Conservation (phyloP, 1,140 invertebrate species). For the Ceratina calcarata region DNA sequence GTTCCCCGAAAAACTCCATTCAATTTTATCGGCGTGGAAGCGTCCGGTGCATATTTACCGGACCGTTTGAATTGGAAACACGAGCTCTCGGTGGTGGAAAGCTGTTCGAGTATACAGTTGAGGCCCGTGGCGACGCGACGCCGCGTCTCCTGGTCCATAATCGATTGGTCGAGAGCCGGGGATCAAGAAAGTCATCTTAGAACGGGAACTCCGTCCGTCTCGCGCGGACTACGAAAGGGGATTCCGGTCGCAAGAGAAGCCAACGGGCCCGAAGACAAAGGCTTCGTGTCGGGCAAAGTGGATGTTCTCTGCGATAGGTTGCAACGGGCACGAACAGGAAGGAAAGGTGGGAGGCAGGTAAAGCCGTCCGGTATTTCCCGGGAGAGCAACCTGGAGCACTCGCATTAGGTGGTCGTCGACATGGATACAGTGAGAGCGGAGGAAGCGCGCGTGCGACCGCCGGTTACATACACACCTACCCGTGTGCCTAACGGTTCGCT, state of each 20-base stretch:
- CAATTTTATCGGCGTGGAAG: no score
- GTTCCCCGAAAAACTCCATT: no score
- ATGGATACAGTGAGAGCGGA: constrained; percentile 34
- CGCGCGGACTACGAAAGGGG: constrained; percentile 27
- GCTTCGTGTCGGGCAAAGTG: constrained; percentile 34
- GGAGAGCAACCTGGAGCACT: constrained; percentile 35
- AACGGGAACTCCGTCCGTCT: constrained; percentile 36
- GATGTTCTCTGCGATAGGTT: constrained; percentile 51
- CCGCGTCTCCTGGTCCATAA: constrained; percentile 10
- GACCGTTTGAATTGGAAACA: no score
- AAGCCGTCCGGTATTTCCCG: constrained; percentile 60
- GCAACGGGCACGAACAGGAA: constrained; percentile 6
- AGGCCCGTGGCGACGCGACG: no score
- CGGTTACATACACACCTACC: neutral
- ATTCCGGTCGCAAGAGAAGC: constrained; percentile 36
- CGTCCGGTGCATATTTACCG: no score
- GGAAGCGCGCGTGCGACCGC: neutral
- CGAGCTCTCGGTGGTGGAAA: neutral
- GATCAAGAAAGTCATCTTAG: constrained; percentile 56
- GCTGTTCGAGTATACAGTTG: neutral
- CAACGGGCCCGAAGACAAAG: constrained; percentile 39
- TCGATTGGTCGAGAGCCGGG: constrained; percentile 41
- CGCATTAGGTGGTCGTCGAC: constrained; percentile 38
- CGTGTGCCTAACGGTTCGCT: neutral
- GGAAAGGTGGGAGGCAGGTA: constrained; percentile 44